Base-by-base conservation (phyloP, 2,888 invertebrate species). In the Eristalis intricaria region DNA sequence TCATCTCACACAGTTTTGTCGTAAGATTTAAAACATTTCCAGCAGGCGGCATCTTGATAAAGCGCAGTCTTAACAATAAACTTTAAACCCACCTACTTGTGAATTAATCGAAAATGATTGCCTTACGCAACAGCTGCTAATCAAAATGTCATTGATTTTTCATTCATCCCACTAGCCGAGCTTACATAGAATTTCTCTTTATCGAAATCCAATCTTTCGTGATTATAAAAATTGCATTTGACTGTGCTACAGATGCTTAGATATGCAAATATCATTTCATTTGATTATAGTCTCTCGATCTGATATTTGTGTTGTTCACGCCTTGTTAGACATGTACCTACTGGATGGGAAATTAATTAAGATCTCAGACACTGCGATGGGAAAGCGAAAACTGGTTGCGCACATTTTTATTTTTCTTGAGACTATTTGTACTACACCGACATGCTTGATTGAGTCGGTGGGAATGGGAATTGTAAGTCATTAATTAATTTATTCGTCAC, bases 401-500 rank as follows among this genome's bases (percentile, higher is more conserved):
- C 32, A 22, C 23, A 22, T 68, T 61, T 61, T n/a, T n/a, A 5
- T 35, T 35, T 38, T 63, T 38, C 40, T 63, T 15, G 60, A 68
- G 38, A 40, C 43, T 22, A 2, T 60, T 60, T 43, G 68, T 76
- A 50, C 19, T 50, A 19, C 19, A 13, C 60, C 23, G 63, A 50
- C 38, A 38, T 43, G 58, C 58, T 40, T 40, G 78, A 65, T 40
- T 70, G 70, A 64, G 70, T 70, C 38, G 63, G 56, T 71, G 32
- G 43, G 50, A 70, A 79, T 56, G 40, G 43, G 35, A 38, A 19
- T 56, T 70, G 38, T 50, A 56, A 78, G 43, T 50, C 35, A 64
- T 26, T 56, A 78, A 65, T 79, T 78, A 78, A 78, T 78, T 58
- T 65, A 78, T 71, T 78, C 15, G 4, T 58, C 56, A 22, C 58